These are phyloP conservation scores for Drosophila anceps DNA, from an alignment of 2,888 invertebrate species.

Conservation along the genomic window DNA sequence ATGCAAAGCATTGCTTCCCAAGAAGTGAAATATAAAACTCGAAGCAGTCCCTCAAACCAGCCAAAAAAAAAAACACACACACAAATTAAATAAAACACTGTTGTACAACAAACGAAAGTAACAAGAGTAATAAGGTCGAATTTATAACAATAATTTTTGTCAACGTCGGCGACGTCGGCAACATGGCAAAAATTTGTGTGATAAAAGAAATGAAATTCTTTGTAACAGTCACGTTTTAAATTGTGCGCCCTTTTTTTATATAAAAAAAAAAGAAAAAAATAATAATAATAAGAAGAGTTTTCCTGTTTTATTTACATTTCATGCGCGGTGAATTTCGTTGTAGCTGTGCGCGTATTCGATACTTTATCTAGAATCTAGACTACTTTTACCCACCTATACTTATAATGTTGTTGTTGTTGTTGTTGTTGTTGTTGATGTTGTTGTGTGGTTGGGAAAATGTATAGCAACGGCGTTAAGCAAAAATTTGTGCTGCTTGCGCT, in stretches of 20 bases:
- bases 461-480: conserved; percentile 71
- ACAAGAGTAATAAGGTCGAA: conserved; percentile 80
- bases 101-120: conserved; percentile 75
- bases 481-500: conserved; percentile 62
- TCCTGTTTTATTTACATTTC: conserved; percentile 43
- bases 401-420: conserved; percentile 28
- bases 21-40: conserved; percentile 48
- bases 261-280: not conserved
- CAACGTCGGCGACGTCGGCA: conserved; percentile 66
- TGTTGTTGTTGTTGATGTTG: conserved; percentile 44
- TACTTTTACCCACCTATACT: conserved; percentile 21
- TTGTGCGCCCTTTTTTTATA: conserved; percentile 62
- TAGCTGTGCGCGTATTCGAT: conserved; percentile 31
- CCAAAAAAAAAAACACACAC: conserved; percentile 1
- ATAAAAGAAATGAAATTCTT: conserved; percentile 78
- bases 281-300: conserved; percentile 14
- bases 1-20: conserved; percentile 20
- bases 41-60: conserved; percentile 3
- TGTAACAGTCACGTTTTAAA: conserved; percentile 79
- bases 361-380: conserved; percentile 34
- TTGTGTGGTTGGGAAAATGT: conserved; percentile 40
- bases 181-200: conserved; percentile 62
- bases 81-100: conserved; percentile 41
- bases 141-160: conserved; percentile 80
- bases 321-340: conserved; percentile 29